These are phyloP conservation scores for Prenolepis imparis DNA, from an alignment of 2,888 invertebrate genomes.

Conservation along the genomic window DNA sequence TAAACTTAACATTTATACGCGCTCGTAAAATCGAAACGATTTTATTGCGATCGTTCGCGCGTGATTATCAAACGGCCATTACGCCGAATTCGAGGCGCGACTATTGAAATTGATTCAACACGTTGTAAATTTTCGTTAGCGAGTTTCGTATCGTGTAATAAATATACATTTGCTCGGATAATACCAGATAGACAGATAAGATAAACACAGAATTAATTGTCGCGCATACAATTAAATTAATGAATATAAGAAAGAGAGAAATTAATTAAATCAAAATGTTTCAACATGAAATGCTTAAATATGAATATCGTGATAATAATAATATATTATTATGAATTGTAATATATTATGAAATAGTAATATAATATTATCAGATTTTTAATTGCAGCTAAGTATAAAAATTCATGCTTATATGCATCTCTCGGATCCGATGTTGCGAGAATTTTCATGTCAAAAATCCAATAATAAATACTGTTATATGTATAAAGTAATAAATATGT, in stretches of 20 bases:
- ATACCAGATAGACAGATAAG: neutral
- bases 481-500: slow-evolving; percentile 15
- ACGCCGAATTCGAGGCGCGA: neutral
- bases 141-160: neutral
- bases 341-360: neutral
- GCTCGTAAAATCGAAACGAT: slow-evolving; percentile 28
- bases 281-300: neutral
- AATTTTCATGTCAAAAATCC: neutral
- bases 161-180: neutral
- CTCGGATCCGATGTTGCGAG: neutral
- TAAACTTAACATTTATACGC: slow-evolving; percentile 23
- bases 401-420: neutral
- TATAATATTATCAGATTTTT: neutral
- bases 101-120: slow-evolving; percentile 18
- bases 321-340: neutral
- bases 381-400: neutral
- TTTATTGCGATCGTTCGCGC: slow-evolving; percentile 10
- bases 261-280: neutral
- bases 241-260: neutral
- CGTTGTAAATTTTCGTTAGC: slow-evolving; percentile 13
- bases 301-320: neutral
- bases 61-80: slow-evolving; percentile 3
- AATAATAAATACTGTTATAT: neutral
- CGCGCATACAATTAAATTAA: neutral
- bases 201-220: neutral